Conservation (phyloP, 2,888 invertebrate species). For the Mimumesa dahlbomi region DNA sequence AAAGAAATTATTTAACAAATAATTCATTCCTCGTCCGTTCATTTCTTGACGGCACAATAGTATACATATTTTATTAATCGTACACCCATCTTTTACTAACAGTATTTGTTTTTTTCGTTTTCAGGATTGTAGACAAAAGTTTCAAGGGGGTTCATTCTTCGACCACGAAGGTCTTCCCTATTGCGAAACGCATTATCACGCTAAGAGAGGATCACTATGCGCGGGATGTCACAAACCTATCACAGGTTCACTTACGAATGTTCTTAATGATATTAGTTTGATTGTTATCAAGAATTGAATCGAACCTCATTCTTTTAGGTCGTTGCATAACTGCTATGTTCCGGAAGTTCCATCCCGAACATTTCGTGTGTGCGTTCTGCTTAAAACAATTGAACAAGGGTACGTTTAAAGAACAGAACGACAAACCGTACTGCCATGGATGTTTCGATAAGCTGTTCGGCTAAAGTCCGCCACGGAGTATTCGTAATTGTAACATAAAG, state of each 20-base stretch:
- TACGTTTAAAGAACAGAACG: conserved; percentile 99
- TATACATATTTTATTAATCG: too few relatives aligned
- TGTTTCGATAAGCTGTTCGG: conserved; percentile 99
- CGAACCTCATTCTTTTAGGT: conserved; percentile 79
- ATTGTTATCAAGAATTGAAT: too few relatives aligned
- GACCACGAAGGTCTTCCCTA: conserved; percentile 99
- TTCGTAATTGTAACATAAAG: conserved; percentile 47
- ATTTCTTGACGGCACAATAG: too few relatives aligned
- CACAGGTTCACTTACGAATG: conserved; percentile 87
- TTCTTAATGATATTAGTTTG: too few relatives aligned
- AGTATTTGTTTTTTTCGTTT: not conserved
- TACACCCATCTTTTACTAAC: too few relatives aligned
- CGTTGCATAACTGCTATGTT: conserved; percentile 99
- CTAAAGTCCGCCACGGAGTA: conserved; percentile 79
- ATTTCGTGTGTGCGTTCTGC: conserved; percentile 99
- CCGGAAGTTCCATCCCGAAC: conserved; percentile 99
- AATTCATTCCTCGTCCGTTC: too few relatives aligned
- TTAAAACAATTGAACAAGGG: conserved; percentile 98
- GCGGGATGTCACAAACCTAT: conserved; percentile 99
- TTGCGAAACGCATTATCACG: conserved; percentile 99
- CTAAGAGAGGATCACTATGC: conserved; percentile 97
- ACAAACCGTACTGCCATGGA: conserved; percentile 98
- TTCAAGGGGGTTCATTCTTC: conserved; percentile 98
- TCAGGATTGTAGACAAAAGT: conserved; percentile 98
- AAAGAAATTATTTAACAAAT: too few relatives aligned